Percentiles rank a stretch among this genome's conserved stretches.
Conservation (phyloP, 2,888 invertebrate genomes). For the Caenorhabditis japonica region DNA sequence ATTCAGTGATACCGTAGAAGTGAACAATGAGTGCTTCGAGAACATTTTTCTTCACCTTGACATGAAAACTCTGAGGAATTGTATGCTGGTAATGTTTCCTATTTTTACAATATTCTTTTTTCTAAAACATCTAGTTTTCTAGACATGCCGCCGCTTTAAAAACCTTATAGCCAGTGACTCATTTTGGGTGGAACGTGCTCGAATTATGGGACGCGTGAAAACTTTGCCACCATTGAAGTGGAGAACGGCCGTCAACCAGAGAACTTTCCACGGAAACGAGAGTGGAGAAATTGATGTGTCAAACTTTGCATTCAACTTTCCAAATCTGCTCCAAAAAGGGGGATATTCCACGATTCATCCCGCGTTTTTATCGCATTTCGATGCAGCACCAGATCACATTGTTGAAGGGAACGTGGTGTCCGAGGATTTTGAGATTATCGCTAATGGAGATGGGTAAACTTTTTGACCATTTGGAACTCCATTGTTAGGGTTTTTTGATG, state of each 20-base stretch:
- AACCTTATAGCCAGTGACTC: constrained; percentile 8
- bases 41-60: constrained; percentile 28
- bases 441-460: constrained; percentile 12
- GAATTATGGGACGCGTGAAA: not conserved
- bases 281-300: constrained; percentile 2
- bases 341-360: constrained; percentile 13
- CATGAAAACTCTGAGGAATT: constrained; percentile 19
- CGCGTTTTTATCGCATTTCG: not conserved
- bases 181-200: constrained; percentile 35
- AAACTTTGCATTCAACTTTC: constrained; percentile 19
- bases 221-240: constrained; percentile 29
- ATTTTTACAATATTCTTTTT: no score
- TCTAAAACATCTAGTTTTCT: not conserved
- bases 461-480: not conserved
- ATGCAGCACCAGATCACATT: not conserved
- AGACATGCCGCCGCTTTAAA: constrained; percentile 28
- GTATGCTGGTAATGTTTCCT: constrained; percentile 22
- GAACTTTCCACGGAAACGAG: constrained; percentile 11
- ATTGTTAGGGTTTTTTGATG: no score
- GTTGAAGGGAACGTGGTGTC: not conserved
- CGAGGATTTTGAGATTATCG: constrained; percentile 11
- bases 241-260: constrained; percentile 17
- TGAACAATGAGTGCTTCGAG: constrained; percentile 22
- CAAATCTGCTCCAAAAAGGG: constrained; percentile 3
- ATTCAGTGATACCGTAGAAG: constrained; percentile 29